phyloP scores from a whole-genome alignment of 2,888 invertebrate genomes.

The Belgica antarctica region DNA sequence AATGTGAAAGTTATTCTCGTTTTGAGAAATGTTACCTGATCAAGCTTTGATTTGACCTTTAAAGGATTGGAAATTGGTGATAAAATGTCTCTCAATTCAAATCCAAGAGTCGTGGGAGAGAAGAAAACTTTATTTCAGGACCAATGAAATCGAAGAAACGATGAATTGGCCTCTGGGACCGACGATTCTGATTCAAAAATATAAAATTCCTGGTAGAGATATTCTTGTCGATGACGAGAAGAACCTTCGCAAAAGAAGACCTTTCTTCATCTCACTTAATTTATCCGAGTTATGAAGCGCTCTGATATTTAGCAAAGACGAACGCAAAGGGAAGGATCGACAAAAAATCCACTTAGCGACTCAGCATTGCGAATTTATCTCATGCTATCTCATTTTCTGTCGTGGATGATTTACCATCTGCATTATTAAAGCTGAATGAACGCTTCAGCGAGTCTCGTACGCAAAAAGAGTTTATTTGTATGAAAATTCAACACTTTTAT shows the following conservation, averaged over 20 bases:
- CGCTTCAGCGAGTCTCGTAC: neutral
- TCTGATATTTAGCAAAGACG: too few species aligned
- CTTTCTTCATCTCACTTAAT: too few species aligned
- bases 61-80: neutral
- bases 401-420: conserved; percentile 38
- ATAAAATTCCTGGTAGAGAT: neutral
- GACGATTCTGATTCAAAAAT: neutral
- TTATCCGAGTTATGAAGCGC: neutral
- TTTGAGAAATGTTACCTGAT: conserved; percentile 28
- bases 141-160: too few species aligned
- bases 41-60: conserved; percentile 31
- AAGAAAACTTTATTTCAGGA: too few species aligned
- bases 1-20: too few species aligned
- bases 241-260: neutral
- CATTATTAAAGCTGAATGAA: conserved; percentile 35
- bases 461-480: too few species aligned
- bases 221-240: neutral
- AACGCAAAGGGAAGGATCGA: neutral
- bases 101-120: too few species aligned
- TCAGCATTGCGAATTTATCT: conserved; percentile 26
- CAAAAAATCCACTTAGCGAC: conserved; percentile 35
- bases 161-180: too few species aligned
- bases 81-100: neutral
- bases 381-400: neutral
- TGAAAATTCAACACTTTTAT: too few species aligned